phyloP scores from a whole-genome alignment of 2,888 invertebrate genomes.

The Yponomeuta evonymella region DNA sequence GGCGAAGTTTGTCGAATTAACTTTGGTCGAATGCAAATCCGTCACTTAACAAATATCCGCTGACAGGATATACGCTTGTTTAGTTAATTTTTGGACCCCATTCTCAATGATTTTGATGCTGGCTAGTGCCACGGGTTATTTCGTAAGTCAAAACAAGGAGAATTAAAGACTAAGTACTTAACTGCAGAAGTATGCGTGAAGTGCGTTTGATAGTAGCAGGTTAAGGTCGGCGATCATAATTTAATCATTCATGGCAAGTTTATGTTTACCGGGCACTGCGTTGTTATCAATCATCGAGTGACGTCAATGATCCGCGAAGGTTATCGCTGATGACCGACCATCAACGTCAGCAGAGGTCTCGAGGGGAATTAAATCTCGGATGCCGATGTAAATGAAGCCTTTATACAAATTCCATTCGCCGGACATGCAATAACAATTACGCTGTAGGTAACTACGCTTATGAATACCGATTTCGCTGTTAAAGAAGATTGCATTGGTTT shows the following conservation, averaged over 20 bases:
- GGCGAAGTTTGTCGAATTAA: neutral
- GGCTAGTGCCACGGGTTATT: neutral
- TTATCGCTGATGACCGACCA: conserved; percentile 46
- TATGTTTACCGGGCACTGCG: conserved; percentile 51
- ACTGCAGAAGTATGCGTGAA: neutral
- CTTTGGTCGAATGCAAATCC: neutral
- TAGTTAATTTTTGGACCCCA: neutral
- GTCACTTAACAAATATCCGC: neutral
- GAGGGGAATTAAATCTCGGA: conserved; percentile 14
- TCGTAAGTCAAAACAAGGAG: neutral
- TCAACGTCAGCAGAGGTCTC: conserved; percentile 26
- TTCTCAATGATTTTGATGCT: neutral
- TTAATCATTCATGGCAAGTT: conserved; percentile 44
- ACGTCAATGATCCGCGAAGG: conserved; percentile 59
- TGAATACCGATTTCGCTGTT: conserved; percentile 1
- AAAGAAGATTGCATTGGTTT: neutral
- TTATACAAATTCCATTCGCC: conserved; percentile 13
- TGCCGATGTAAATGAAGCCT: conserved; percentile 14
- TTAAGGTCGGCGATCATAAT: conserved; percentile 23
- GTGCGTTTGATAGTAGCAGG: neutral
- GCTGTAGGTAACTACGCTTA: conserved; percentile 6
- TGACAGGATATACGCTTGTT: neutral
- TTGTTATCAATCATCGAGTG: conserved; percentile 58
- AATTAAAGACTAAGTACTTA: neutral
- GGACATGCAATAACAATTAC: conserved; percentile 13